Evolutionary conservation across 2,797 vertebrate genomes (phyloP).

Genomic region (Bovichtus variegatus): DNA sequence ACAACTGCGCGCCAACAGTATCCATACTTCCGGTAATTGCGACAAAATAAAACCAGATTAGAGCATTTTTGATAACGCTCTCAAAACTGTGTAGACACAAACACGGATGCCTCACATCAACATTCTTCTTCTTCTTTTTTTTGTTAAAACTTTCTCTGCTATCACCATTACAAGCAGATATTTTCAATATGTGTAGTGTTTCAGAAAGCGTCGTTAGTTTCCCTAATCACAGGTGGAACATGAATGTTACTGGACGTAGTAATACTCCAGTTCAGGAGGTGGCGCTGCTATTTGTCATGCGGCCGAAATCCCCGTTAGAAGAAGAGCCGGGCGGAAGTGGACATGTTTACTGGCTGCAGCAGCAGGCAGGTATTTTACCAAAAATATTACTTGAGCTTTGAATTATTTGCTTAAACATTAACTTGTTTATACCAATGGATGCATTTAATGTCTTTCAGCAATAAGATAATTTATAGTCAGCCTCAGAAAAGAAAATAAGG

Average conservation of each 20-base stretch:
- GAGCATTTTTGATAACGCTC: too few relatives aligned
- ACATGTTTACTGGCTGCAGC: slow-evolving; percentile 24
- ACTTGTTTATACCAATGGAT: not conserved
- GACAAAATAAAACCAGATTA: too few relatives aligned
- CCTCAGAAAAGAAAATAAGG: not conserved
- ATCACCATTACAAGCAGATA: not conserved
- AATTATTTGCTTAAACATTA: fast-evolving
- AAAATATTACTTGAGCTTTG: not conserved
- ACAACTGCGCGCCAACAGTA: too few relatives aligned
- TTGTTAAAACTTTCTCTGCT: too few relatives aligned
- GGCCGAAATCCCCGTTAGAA: not conserved
- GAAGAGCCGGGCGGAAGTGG: slow-evolving; percentile 42
- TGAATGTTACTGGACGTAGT: not conserved
- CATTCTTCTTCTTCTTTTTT: too few relatives aligned
- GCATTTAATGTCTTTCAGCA: fast-evolving
- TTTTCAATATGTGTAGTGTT: not conserved
- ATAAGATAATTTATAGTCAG: too few relatives aligned
- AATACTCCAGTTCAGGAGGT: slow-evolving; percentile 5
- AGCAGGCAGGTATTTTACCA: not conserved
- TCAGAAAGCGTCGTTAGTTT: not conserved
- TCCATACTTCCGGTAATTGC: too few relatives aligned
- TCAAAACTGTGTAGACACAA: too few relatives aligned
- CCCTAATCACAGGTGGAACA: not conserved
- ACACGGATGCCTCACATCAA: too few relatives aligned
- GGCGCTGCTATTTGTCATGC: not conserved